Base-by-base conservation (phyloP, 2,797 vertebrate species). In the Simalia tracyae region DNA sequence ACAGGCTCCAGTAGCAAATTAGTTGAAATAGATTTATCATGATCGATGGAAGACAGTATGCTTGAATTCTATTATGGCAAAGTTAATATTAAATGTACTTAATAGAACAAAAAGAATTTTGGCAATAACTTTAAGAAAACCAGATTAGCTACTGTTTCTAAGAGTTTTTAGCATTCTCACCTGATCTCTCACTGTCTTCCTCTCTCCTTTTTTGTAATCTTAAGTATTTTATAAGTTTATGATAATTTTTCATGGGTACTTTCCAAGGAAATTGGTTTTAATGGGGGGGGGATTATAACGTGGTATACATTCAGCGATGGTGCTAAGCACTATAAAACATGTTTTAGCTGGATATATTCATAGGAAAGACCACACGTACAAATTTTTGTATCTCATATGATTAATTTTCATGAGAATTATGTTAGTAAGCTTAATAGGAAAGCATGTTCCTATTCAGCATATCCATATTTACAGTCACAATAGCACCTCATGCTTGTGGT, bases 181-280 rank as follows among this genome's bases (percentile, higher is more conserved):
- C 42, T 12, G 64, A 91, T 91, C 4, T 28, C 19, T 94, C 85
- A 0, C 5, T 54, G 12, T n/a, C 11, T 31, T n/a, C 64, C 4
- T 42, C 68, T 22, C 4, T 91, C 91, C 93, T 68, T 4, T 89
- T 72, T 87, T 36, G 1, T 17, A 84, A 54, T 91, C 94, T 63
- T 76, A 19, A 91, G 42, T 0, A 0, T 0, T 1, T 91, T 89
- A 19, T 36, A 72, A 72, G 31, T 36, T 31, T 36, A 72, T 66
- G 28, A n/a, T 68, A 68, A 31, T 68, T 68, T 68, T 31, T 31
- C 14, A 31, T 68, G 28, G n/a, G 12, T 68, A 64, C 2, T 28
- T 64, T 64, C 31, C n/a, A 68, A 31, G 12, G n/a, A 68, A 68
- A 68, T 72, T 72, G 68, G 6, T 31, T 36, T 72, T 72, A 36